Evolutionary conservation across 2,113 vertebrate genomes (phyloP), one percentile per base, ranked within the genome.

Genomic region (Pavo muticus): DNA sequence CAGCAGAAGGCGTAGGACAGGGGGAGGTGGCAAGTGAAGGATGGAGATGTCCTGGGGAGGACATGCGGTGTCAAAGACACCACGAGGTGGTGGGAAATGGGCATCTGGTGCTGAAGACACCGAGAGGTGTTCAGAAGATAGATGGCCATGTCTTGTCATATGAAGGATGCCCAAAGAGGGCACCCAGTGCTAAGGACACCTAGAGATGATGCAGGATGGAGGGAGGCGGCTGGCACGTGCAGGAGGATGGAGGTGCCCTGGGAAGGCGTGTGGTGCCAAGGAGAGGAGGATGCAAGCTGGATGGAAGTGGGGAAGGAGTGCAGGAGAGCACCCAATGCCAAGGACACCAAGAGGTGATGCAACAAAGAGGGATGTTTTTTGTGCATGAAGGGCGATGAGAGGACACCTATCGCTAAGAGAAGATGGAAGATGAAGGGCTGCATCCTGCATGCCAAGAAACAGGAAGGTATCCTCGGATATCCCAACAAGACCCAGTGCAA

Each of bases 61-160:
- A 35, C 17, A 19, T 6, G 27, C 12, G 56, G 7, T 18, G 20
- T 13, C 61, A 19, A 59, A 40, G 52, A 29, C 61, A 59, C 14
- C 6, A 2, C 25, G 42, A 61, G 10, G 27, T 2, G 21, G 25
- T 54, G 52, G 52, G 52, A 29, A 29, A 54, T 29, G 52, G 40
- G 39, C 30, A n/a, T 18, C 56, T 19, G 56, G 9, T 23, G 20
- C 18, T 42, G 14, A 48, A 40, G 61, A n/a, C 61, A 59, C 11
- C 8, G 3, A 37, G 35, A 61, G 10, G 25, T 2, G 20, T 27
- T 27, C 48, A 19, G 35, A 30, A 35, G 44, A 32, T 19, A 45
- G 45, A 61, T 50, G n/a, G 18, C 23, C 4, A 17, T n/a, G 6
- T 1, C 39, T 8, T 12, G 21, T 54, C 17, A 19, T 0, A 5